phyloP scores from a whole-genome alignment of 2,113 vertebrate species.

The Nanorana parkeri region DNA sequence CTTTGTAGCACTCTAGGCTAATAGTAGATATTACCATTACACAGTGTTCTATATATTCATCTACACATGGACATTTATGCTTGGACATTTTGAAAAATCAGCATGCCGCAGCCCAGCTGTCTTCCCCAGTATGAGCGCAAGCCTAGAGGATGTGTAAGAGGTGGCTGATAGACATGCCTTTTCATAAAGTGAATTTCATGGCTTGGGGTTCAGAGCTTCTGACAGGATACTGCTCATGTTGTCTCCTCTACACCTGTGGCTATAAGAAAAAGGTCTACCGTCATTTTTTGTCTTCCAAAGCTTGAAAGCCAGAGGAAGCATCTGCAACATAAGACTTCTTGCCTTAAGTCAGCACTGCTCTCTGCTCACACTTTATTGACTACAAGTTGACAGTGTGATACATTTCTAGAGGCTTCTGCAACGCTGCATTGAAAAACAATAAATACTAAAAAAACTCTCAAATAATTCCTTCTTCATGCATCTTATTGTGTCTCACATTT shows the following conservation, averaged over 20 bases:
- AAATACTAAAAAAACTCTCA: constrained; percentile 4
- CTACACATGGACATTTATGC: too few relatives aligned
- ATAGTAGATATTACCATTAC: too few relatives aligned
- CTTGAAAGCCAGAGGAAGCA: constrained; percentile 10
- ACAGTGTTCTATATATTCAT: too few relatives aligned
- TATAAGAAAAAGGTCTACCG: neutral
- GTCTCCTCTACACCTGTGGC: constrained; percentile 17
- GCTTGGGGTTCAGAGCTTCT: neutral
- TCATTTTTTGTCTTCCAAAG: neutral
- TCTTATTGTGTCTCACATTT: neutral
- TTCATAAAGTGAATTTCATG: constrained; percentile 2
- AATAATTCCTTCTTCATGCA: too few relatives aligned
- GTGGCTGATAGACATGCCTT: constrained; percentile 8
- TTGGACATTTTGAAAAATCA: neutral
- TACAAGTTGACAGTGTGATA: neutral
- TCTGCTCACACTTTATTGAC: constrained; percentile 2
- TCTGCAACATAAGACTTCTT: neutral
- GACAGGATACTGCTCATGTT: constrained; percentile 1
- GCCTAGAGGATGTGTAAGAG: neutral
- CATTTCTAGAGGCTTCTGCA: neutral
- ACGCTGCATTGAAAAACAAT: constrained; percentile 18
- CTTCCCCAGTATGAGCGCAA: neutral
- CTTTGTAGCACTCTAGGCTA: too few relatives aligned
- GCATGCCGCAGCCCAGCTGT: constrained; percentile 10
- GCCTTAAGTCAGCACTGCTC: neutral